Evolutionary conservation across 2,888 invertebrate genomes (phyloP).

Genomic region (Mechanitis mazaeus): DNA sequence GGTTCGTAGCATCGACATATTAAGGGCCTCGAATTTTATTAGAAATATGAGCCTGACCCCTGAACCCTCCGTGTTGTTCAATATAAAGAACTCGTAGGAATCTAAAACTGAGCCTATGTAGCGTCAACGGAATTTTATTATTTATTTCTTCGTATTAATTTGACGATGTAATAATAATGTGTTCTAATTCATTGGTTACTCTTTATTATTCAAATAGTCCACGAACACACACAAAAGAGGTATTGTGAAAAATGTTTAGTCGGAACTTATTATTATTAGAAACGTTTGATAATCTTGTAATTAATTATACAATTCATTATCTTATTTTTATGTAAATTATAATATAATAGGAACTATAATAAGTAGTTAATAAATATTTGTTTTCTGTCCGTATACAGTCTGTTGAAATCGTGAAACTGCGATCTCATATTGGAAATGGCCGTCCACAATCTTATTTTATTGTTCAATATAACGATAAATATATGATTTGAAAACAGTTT

Average conservation of each 20-base stretch:
- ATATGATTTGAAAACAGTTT: constrained; percentile 18
- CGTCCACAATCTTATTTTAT: constrained; percentile 31
- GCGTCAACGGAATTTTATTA: constrained; percentile 10
- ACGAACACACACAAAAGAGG: too few species aligned
- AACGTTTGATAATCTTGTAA: too few species aligned
- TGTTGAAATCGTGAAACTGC: constrained; percentile 30
- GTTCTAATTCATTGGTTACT: too few species aligned
- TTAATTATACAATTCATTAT: too few species aligned
- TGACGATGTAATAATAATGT: too few species aligned
- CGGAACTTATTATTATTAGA: too few species aligned
- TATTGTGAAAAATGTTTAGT: too few species aligned
- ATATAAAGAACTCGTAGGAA: constrained; percentile 31
- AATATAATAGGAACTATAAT: neutral
- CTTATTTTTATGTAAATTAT: neutral
- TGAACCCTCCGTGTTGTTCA: constrained; percentile 30
- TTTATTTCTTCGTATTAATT: neutral
- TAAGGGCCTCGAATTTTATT: constrained; percentile 16
- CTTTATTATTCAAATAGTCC: too few species aligned
- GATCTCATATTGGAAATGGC: constrained; percentile 29
- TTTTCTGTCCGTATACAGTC: constrained; percentile 1
- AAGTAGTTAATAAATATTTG: neutral
- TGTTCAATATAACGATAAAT: constrained; percentile 33
- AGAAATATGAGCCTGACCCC: constrained; percentile 26
- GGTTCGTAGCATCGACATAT: neutral
- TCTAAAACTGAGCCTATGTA: constrained; percentile 24